Percentiles rank a stretch among this genome's conserved stretches.
Evolutionary conservation across 2,797 vertebrate genomes (phyloP).

Genomic region (Sarcophilus harrisii): DNA sequence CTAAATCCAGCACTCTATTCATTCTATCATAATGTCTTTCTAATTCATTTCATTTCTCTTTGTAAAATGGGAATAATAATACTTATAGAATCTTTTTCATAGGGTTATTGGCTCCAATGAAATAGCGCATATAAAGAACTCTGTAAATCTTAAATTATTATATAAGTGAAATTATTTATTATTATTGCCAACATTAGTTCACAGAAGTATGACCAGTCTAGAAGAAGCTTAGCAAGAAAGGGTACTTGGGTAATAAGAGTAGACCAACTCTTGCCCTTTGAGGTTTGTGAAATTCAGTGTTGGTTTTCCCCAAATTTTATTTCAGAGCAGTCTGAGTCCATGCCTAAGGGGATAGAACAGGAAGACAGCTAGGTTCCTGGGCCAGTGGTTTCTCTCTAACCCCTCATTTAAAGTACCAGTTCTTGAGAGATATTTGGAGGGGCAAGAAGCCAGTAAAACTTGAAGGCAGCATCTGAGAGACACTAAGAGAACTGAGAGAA

Average conservation of each 20-base stretch:
- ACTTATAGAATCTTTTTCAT: neutral
- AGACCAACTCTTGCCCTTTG: neutral
- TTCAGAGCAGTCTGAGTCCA: neutral
- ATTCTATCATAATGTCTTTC: neutral
- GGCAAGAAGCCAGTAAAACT: neutral
- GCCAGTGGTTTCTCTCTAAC: rapidly evolving
- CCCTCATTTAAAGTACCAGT: neutral
- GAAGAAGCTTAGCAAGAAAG: neutral
- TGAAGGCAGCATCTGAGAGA: neutral
- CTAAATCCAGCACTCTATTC: neutral
- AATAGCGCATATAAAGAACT: neutral
- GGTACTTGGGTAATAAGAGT: neutral
- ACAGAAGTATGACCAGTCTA: neutral
- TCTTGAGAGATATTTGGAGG: neutral
- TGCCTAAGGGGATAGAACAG: neutral
- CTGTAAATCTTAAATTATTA: neutral
- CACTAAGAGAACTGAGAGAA: neutral
- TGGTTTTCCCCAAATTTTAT: neutral
- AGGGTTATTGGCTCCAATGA: neutral
- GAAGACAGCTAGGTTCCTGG: neutral
- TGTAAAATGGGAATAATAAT: neutral
- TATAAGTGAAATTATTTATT: neutral
- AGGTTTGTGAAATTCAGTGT: neutral
- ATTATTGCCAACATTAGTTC: neutral
- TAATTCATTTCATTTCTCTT: neutral